phyloP scores from a whole-genome alignment of 2,888 invertebrate species.

The Bugula neritina region DNA sequence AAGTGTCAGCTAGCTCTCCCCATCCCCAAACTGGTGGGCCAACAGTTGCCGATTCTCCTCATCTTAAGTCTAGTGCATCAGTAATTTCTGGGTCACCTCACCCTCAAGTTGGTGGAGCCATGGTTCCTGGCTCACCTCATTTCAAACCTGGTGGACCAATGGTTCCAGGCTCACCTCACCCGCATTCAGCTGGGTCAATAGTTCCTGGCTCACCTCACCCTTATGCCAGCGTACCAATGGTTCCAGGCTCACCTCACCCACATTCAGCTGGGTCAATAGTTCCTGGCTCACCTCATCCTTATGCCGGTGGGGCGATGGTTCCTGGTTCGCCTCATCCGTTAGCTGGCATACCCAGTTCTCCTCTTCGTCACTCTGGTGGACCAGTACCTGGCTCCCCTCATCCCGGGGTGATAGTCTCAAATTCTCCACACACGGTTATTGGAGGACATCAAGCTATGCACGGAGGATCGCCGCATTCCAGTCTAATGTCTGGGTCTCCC shows the following conservation, averaged over 20 bases:
- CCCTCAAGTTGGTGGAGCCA: background rate
- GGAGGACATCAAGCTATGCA: background rate
- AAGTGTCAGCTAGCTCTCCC: background rate
- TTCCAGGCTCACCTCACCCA: slow-evolving; percentile 15
- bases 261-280: background rate
- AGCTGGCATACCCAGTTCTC: background rate
- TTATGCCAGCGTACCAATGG: background rate
- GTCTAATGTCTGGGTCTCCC: background rate
- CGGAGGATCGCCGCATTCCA: background rate
- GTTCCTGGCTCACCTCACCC: slow-evolving; percentile 25
- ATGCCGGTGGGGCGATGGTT: slow-evolving; percentile 2
- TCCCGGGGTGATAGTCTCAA: background rate
- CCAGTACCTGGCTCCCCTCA: slow-evolving; percentile 16
- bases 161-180: slow-evolving; percentile 22
- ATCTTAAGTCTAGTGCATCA: background rate
- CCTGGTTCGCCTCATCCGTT: slow-evolving; percentile 11
- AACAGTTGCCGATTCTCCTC: background rate
- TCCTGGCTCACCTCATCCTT: slow-evolving; percentile 9
- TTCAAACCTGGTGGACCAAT: background rate
- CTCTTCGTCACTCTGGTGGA: background rate
- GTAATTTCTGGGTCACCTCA: slow-evolving; percentile 7
- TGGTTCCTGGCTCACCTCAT: background rate
- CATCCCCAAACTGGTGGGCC: background rate
- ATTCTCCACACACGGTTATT: background rate
- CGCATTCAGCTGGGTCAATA: background rate